A percentile compares a stretch with the other conserved stretches of the same genome.
Evolutionary conservation across 2,113 vertebrate genomes (phyloP).

Genomic region (Petroica traversi): DNA sequence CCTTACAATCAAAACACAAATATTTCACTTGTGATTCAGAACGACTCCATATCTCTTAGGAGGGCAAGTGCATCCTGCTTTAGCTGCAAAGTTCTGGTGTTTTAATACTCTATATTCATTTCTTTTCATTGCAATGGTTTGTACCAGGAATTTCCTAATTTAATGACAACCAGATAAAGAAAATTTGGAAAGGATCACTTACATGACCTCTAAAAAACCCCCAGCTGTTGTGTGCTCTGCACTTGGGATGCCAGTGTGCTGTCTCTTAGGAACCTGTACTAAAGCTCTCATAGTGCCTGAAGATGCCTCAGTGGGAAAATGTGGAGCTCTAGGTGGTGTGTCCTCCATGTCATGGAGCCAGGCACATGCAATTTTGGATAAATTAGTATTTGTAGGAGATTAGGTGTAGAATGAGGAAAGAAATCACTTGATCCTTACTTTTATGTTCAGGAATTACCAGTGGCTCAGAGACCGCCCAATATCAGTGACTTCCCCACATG

Average conservation of each 20-base stretch:
- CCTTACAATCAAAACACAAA: neutral
- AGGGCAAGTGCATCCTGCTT: neutral
- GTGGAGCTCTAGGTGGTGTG: neutral
- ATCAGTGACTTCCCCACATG: neutral
- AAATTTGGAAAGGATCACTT: neutral
- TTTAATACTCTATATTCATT: neutral
- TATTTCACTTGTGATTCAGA: neutral
- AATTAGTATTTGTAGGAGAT: neutral
- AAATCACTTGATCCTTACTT: conserved; percentile 16
- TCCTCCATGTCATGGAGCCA: neutral
- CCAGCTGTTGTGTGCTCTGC: neutral
- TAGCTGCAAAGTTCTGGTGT: neutral
- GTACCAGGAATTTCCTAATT: neutral
- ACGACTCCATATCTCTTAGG: neutral
- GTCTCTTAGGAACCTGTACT: neutral
- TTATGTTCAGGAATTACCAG: conserved; percentile 13
- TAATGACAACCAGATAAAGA: neutral
- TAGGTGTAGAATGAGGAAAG: neutral
- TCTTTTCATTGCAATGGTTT: neutral
- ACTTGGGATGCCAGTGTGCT: neutral
- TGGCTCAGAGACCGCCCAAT: neutral
- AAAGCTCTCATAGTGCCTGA: neutral
- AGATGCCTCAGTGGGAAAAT: neutral
- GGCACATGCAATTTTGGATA: neutral
- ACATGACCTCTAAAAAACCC: neutral